Percentiles rank a stretch among this genome's conserved stretches.
phyloP scores from a whole-genome alignment of 2,888 invertebrate species.

The Archips xylosteana region DNA sequence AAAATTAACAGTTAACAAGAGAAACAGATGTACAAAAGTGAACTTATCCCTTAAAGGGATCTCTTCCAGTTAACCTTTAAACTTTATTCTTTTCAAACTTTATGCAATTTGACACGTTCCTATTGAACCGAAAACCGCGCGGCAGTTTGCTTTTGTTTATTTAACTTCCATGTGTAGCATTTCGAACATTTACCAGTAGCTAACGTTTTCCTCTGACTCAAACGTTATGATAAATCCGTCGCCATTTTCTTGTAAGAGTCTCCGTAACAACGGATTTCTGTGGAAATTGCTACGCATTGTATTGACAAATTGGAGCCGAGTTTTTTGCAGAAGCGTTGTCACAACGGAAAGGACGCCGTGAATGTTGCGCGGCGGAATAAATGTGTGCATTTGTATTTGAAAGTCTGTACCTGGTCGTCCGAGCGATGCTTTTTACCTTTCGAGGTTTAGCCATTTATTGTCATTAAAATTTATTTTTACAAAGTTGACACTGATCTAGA shows the following conservation, averaged over 20 bases:
- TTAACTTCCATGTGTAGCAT: slow-evolving; percentile 8
- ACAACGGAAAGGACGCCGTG: background rate
- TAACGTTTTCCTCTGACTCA: slow-evolving; percentile 23
- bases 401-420: background rate
- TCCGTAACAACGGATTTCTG: slow-evolving; percentile 32
- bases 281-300: slow-evolving; percentile 38
- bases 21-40: too few species aligned
- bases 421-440: too few species aligned
- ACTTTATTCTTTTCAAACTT: too few species aligned
- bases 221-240: slow-evolving; percentile 30
- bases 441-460: too few species aligned
- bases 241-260: slow-evolving; percentile 29
- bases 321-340: slow-evolving; percentile 21
- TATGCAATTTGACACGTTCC: background rate
- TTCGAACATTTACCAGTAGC: slow-evolving; percentile 8
- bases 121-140: background rate
- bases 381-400: background rate
- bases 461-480: too few species aligned
- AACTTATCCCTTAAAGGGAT: too few species aligned
- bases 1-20: too few species aligned
- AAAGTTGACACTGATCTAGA: too few species aligned
- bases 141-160: slow-evolving; percentile 10
- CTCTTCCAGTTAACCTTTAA: too few species aligned
- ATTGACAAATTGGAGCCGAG: slow-evolving; percentile 31
- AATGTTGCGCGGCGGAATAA: slow-evolving; percentile 6